These are phyloP conservation scores for Myrmophylax atrothorax DNA, from an alignment of 2,113 vertebrate species.

Conservation along the genomic window DNA sequence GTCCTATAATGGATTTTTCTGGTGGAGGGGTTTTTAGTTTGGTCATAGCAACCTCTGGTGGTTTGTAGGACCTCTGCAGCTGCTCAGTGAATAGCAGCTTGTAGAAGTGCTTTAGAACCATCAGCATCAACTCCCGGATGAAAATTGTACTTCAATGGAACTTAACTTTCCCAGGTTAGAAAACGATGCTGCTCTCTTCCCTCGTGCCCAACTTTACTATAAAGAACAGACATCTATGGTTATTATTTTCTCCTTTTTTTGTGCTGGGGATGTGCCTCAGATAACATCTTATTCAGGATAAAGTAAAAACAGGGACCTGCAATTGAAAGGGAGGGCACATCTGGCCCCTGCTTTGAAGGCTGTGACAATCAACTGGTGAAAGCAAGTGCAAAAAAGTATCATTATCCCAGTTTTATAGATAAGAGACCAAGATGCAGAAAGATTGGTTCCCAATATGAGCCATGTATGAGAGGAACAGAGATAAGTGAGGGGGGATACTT, in stretches of 20 bases:
- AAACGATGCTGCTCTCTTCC: background rate
- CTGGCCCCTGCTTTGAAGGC: background rate
- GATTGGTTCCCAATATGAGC: background rate
- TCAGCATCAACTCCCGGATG: background rate
- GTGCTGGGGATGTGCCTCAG: background rate
- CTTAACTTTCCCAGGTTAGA: background rate
- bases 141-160: background rate
- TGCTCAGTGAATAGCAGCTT: background rate
- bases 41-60: slow-evolving; percentile 35
- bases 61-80: background rate
- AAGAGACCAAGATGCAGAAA: background rate
- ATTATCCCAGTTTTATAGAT: background rate
- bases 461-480: background rate
- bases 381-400: background rate
- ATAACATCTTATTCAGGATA: background rate
- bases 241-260: background rate
- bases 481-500: background rate
- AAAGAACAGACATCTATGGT: background rate
- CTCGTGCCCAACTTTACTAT: background rate
- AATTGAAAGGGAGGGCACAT: background rate
- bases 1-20: background rate
- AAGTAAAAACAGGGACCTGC: background rate
- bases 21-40: background rate
- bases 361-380: background rate
- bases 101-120: background rate